Evolutionary conservation across 2,113 vertebrate genomes (phyloP).

Genomic region (Abramis brama): DNA sequence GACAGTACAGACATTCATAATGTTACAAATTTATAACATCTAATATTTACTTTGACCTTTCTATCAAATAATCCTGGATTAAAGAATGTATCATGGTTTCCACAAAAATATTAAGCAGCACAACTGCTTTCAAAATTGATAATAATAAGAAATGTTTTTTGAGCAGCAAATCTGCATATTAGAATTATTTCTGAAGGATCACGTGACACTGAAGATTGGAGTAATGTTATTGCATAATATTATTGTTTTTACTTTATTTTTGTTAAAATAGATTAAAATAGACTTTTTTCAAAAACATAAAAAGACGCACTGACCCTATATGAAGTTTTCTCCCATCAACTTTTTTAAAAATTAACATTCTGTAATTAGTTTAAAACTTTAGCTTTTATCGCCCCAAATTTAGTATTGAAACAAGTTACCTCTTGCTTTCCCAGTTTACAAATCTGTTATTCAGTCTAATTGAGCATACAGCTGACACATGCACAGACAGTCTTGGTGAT

Average conservation of each 20-base stretch:
- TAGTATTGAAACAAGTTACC: conserved; percentile 6
- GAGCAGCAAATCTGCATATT: not conserved
- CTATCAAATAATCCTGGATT: not conserved
- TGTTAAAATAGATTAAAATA: too few species aligned
- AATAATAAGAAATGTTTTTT: not conserved
- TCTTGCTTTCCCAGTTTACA: conserved; percentile 16
- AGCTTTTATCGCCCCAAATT: not conserved
- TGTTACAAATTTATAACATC: too few species aligned
- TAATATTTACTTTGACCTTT: not conserved
- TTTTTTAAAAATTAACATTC: not conserved
- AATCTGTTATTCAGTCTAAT: not conserved
- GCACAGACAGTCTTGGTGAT: conserved; percentile 19
- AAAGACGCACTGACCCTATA: not conserved
- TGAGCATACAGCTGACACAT: not conserved
- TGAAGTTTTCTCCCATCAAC: not conserved
- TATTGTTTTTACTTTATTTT: not conserved
- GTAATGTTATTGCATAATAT: not conserved
- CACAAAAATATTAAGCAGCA: not conserved
- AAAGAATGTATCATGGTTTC: too few species aligned
- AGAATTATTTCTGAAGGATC: not conserved
- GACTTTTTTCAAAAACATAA: not conserved
- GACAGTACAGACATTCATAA: not conserved
- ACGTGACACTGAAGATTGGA: too few species aligned
- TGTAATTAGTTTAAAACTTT: conserved; percentile 8
- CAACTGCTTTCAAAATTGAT: not conserved